A percentile compares a stretch with the other conserved stretches of the same genome.
phyloP scores from a whole-genome alignment of 2,888 invertebrate genomes.

The Dione juno region DNA sequence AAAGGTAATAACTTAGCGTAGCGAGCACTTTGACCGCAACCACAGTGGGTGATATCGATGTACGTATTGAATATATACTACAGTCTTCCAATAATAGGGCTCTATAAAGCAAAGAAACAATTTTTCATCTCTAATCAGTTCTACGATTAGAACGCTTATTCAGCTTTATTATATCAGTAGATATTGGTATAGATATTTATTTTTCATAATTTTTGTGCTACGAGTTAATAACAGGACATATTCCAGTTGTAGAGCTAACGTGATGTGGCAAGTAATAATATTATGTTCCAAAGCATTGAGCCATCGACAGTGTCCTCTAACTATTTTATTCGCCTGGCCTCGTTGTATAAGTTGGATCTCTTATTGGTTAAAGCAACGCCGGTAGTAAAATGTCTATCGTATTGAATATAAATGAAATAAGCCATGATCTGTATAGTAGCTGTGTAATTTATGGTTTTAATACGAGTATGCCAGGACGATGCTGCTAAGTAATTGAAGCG shows the following conservation, averaged over 20 bases:
- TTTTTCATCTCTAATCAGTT: too few species aligned
- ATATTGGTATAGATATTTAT: too few species aligned
- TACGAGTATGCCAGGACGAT: background rate
- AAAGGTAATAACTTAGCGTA: too few species aligned
- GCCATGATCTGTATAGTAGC: background rate
- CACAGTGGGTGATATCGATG: too few species aligned
- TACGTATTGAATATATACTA: too few species aligned
- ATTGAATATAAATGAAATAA: slow-evolving; percentile 46
- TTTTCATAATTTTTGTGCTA: too few species aligned
- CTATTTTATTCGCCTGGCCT: slow-evolving; percentile 43
- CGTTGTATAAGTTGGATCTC: slow-evolving; percentile 48
- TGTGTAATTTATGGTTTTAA: slow-evolving; percentile 2
- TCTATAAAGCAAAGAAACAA: too few species aligned
- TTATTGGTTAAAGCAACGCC: slow-evolving; percentile 51
- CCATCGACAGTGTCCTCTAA: slow-evolving; percentile 21
- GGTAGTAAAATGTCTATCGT: slow-evolving; percentile 51
- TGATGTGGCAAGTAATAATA: slow-evolving; percentile 13
- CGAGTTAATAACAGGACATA: too few species aligned
- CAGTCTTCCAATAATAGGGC: too few species aligned
- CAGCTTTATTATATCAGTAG: too few species aligned
- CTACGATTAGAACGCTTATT: too few species aligned
- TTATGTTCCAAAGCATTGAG: slow-evolving; percentile 11
- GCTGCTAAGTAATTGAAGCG: background rate
- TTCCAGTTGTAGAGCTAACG: slow-evolving; percentile 11
- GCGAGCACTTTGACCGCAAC: too few species aligned